phyloP scores from a whole-genome alignment of 2,888 invertebrate genomes.

The Deilephila elpenor region DNA sequence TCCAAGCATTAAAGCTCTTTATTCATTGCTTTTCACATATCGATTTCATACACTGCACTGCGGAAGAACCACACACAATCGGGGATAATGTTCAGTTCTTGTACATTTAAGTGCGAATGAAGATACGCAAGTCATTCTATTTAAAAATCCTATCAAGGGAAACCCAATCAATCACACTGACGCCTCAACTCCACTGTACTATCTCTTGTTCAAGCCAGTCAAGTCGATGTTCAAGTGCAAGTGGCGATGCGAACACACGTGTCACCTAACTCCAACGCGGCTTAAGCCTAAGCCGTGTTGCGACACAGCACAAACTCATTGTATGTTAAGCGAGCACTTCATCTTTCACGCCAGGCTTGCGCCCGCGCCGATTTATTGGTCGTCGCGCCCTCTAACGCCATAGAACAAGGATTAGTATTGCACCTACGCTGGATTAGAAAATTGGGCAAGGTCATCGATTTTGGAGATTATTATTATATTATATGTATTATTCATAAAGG shows the following conservation, averaged over 20 bases:
- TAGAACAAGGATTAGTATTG: slow-evolving; percentile 33
- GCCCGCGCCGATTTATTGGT: slow-evolving; percentile 76
- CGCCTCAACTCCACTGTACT: too few relatives aligned
- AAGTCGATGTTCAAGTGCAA: slow-evolving; percentile 55
- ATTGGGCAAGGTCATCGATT: slow-evolving; percentile 6
- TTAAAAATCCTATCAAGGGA: too few relatives aligned
- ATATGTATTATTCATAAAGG: too few relatives aligned
- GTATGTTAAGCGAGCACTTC: slow-evolving; percentile 84
- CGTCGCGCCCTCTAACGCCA: slow-evolving; percentile 73
- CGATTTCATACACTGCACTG: background rate
- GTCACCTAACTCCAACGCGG: slow-evolving; percentile 55
- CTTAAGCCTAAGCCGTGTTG: slow-evolving; percentile 66
- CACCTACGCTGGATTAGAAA: slow-evolving; percentile 31
- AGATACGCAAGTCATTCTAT: too few relatives aligned
- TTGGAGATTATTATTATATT: background rate
- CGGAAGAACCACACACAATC: background rate
- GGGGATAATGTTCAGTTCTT: too few relatives aligned
- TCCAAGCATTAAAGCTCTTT: background rate
- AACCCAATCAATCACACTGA: too few relatives aligned
- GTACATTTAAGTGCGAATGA: too few relatives aligned
- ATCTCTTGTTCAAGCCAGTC: slow-evolving; percentile 20
- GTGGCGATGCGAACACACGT: slow-evolving; percentile 46
- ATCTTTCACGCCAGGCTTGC: slow-evolving; percentile 73
- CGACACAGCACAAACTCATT: slow-evolving; percentile 77
- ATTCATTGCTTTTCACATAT: background rate